Evolutionary conservation across 2,797 vertebrate genomes (phyloP).

Genomic region (Hippoglossus hippoglossus): DNA sequence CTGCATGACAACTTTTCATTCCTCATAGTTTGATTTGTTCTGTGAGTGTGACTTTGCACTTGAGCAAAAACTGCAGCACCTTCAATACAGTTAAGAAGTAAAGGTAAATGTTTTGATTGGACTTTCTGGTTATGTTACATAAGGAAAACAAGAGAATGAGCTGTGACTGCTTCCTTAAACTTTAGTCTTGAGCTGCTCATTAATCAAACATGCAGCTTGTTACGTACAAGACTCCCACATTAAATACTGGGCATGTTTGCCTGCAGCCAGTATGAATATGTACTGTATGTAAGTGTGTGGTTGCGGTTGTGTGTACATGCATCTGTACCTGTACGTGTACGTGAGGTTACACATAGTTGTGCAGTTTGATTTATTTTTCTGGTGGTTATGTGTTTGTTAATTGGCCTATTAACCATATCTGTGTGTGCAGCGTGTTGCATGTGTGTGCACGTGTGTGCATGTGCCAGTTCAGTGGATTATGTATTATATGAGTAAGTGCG

Average conservation of each 20-base stretch:
- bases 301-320: not conserved
- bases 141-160: no score
- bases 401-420: not conserved
- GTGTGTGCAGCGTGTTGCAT: not conserved
- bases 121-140: no score
- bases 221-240: not conserved
- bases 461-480: constrained; percentile 1
- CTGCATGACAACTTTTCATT: no score
- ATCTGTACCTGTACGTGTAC: not conserved
- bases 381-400: not conserved
- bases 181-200: no score
- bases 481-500: constrained; percentile 17
- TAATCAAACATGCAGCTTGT: constrained; percentile 12
- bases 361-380: not conserved
- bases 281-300: not conserved
- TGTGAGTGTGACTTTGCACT: no score
- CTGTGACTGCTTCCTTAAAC: no score
- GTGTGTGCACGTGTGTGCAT: not conserved
- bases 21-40: no score
- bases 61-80: no score
- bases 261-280: not conserved
- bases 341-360: not conserved
- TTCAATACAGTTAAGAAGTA: no score
- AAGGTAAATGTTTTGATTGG: no score
- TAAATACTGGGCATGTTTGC: not conserved